Evolutionary conservation across 2,797 vertebrate species (phyloP), one percentile per base, ranked within the genome.

Genomic region (Scarus forsteni): DNA sequence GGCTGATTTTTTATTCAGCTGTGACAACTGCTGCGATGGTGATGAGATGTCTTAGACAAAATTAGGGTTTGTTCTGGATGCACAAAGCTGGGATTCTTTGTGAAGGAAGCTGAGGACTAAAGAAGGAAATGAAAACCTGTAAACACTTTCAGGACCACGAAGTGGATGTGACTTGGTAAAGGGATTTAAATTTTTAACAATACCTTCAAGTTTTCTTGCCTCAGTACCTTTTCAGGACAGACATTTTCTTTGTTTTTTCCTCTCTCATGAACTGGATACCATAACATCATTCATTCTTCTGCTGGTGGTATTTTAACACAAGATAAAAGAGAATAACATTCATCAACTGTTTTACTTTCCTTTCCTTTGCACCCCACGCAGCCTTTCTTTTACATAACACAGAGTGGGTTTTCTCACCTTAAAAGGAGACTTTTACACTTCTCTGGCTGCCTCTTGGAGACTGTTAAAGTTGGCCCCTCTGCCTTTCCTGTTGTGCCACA

Each of bases 351-450:
- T 65, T 55, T 63, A 66, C 73, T 79, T 85, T 84, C 67, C 66
- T 84, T 13, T 75, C 79, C 71, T 43, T 73, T 56, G 61, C 85
- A 80, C 85, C 85, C 87, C 88, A 89, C 88, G 74, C 87, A 79
- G 83, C 60, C 60, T 85, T 79, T 84, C 86, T 91, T 94, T 93
- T 90, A 27, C 90, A 88, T 89, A 92, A 88, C 81, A 44, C 62
- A 85, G 89, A 90, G 90, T 89, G 91, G 88, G 88, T 83, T 89
- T 90, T 94, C 93, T 92, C 93, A 93, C 94, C 94, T 94, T 94
- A 94, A 95, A 95, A 95, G 94, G 95, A 94, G 90, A 88, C 85
- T 91, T 90, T 88, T 81, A 83, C 89, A 85, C 89, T 80, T 88
- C 83, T 85, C 87, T 88, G 85, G 79, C 87, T 91, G 88, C 88